Base-by-base conservation (phyloP, 2,113 vertebrate species). In the Brachypteracias leptosomus region DNA sequence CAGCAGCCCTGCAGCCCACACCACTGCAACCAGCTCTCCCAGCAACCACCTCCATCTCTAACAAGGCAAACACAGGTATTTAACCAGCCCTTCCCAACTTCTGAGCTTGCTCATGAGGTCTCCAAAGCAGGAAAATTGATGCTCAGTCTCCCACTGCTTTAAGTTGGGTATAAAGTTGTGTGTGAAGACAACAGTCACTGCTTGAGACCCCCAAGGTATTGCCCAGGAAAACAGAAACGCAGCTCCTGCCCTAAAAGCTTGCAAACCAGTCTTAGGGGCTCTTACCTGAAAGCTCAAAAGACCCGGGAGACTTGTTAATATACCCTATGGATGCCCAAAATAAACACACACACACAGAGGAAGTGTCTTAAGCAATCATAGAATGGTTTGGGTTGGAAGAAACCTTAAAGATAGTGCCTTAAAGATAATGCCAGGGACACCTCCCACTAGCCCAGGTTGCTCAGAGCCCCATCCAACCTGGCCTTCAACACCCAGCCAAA, bases 341-440 rank as follows among this genome's bases (percentile, higher is more conserved):
- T 11, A 13, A 86, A 33, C 0, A 9, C 4, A 0, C 3, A 2
- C 12, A 1, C 10, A 3, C 0, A 29, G 22, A 8, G 38, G 33
- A 38, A 3, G 6, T 0, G 19, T 82, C 5, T 2, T 0, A 9
- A 54, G 19, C 31, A 16, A 8, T 0, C 6, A 40, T 9, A 33
- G 62, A 44, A 29, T 31, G 62, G 38, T 20, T 15, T 44, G 40
- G 19, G 29, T 42, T 21, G 19, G 38, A 33, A 65, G 29, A 13
- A 19, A 19, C 40, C 28, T 31, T n/a, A n/a, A n/a, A n/a, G n/a
- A n/a, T n/a, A n/a, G n/a, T n/a, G n/a, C n/a, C n/a, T n/a, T n/a
- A n/a, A n/a, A n/a, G n/a, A n/a, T n/a, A n/a, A n/a, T n/a, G n/a
- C n/a, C n/a, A 33, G 31, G 18, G 54, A 31, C 55, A 33, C 18